Percentiles rank a stretch among this genome's conserved stretches.
Conservation (phyloP, 2,888 invertebrate genomes). For the Agrotis exclamationis region DNA sequence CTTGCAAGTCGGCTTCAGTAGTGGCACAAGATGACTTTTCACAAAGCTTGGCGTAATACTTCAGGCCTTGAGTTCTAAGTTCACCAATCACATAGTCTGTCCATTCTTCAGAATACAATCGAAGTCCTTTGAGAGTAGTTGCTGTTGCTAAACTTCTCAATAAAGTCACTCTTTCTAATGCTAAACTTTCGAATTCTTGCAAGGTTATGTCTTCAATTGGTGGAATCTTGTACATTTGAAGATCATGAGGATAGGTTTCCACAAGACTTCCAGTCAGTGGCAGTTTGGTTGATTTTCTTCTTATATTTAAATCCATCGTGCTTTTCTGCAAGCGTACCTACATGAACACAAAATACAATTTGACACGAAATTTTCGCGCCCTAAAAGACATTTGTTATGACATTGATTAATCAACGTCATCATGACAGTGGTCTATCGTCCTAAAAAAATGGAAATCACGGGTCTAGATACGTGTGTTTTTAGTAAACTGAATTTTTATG, state of each 20-base stretch:
- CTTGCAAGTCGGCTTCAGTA: slow-evolving; percentile 92
- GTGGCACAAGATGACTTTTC: slow-evolving; percentile 89
- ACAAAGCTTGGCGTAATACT: slow-evolving; percentile 92
- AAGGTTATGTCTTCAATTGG: slow-evolving; percentile 94
- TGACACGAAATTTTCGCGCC: slow-evolving; percentile 39
- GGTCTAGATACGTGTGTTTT: background rate
- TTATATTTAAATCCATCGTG: slow-evolving; percentile 86
- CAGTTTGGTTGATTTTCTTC: slow-evolving; percentile 82
- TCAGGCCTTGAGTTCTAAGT: slow-evolving; percentile 93
- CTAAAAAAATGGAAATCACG: background rate
- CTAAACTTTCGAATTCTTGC: slow-evolving; percentile 96
- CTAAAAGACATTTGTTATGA: slow-evolving; percentile 11
- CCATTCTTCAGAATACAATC: slow-evolving; percentile 93
- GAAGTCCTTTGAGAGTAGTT: slow-evolving; percentile 92
- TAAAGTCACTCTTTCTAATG: slow-evolving; percentile 95
- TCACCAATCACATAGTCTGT: slow-evolving; percentile 92
- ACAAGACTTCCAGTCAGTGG: slow-evolving; percentile 84
- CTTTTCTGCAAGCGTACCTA: background rate
- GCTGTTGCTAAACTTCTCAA: slow-evolving; percentile 95
- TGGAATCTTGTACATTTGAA: slow-evolving; percentile 95
- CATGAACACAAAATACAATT: background rate
- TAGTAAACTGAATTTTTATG: background rate
- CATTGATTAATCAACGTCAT: slow-evolving; percentile 1
- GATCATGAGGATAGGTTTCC: slow-evolving; percentile 93
- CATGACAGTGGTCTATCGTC: background rate